Evolutionary conservation across 2,113 vertebrate species (phyloP), one percentile per base, ranked within the genome.

Genomic region (Aegotheles bennettii): DNA sequence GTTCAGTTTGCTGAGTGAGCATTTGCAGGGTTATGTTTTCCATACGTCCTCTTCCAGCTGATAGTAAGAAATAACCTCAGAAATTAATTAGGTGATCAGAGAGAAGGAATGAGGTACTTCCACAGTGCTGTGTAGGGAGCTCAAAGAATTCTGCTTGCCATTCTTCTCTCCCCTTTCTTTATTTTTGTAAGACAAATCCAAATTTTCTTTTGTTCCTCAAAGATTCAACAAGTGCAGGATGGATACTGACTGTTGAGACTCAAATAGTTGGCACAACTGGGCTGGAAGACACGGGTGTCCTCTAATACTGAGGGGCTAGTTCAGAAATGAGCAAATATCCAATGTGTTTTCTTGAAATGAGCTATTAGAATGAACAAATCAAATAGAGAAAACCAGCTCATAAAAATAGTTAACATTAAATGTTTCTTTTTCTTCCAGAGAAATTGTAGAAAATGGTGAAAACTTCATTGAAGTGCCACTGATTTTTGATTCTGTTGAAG

Each of bases 401-500:
- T 42, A 47, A 54, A 84, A 93, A 31, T 16, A 47, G 19, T 92
- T 79, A 70, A 42, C 15, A 17, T 42, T 29, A 23, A 11, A 4
- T 35, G 18, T 68, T 93, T 25, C 6, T 89, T 74, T 65, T 78
- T 94, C 5, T 94, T 88, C 14, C 84, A 99, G 99, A 95, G 97
- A 99, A 87, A 98, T 96, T 84, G 96, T 91, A 47, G 97, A 98
- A 94, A 97, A 97, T n/a, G 95, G 96, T 33, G 97, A 96, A 43
- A 98, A 98, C 87, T 98, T 98, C 43, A 90, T 99, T 60, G 98
- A 99, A 92, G 81, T 98, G 76, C 94, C 97, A 19, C 80, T 99
- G 40, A 70, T 98, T 81, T 96, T 99, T 83, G 43, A 98, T 45
- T 90, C 88, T n/a, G 97, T 99, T 6, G 93, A 90, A 51, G 98